Conservation (phyloP, 1,140 invertebrate species). For the Philotrypesis tridentata region DNA sequence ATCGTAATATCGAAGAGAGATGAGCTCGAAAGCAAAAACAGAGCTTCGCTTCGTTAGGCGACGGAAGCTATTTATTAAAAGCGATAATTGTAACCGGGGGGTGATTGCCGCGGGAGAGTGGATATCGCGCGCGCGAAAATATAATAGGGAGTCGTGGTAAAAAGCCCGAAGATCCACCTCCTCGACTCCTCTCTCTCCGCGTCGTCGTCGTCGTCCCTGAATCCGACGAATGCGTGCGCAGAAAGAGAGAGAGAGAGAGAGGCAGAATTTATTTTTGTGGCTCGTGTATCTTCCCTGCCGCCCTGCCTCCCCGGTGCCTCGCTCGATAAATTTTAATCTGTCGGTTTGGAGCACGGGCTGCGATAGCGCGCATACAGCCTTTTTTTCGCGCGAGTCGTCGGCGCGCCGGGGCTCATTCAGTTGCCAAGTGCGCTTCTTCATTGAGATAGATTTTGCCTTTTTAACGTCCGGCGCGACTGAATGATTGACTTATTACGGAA, state of each 20-base stretch:
- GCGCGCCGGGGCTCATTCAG: background rate
- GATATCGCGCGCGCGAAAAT: background rate
- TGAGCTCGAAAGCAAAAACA: constrained; percentile 9
- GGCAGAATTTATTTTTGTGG: constrained; percentile 35
- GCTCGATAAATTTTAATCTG: background rate
- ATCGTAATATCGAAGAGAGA: too few species aligned
- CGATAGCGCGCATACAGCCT: too few species aligned
- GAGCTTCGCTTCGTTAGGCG: constrained; percentile 52
- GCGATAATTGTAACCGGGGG: constrained; percentile 70
- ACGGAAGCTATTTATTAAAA: constrained; percentile 64
- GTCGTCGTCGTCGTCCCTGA: background rate
- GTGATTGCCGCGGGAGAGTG: constrained; percentile 62
- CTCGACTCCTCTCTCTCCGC: background rate
- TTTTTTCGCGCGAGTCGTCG: too few species aligned
- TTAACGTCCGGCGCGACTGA: background rate
- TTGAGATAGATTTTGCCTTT: background rate
- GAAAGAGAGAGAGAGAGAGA: background rate
- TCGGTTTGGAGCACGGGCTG: background rate
- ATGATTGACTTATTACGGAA: background rate
- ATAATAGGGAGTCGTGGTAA: background rate
- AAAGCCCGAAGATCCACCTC: background rate
- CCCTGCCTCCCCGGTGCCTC: background rate
- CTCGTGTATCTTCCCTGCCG: constrained; percentile 14
- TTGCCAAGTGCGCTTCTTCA: background rate
- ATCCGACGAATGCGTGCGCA: background rate